Conservation (phyloP, 1,140 invertebrate genomes). For the Adoxophyes honmai region DNA sequence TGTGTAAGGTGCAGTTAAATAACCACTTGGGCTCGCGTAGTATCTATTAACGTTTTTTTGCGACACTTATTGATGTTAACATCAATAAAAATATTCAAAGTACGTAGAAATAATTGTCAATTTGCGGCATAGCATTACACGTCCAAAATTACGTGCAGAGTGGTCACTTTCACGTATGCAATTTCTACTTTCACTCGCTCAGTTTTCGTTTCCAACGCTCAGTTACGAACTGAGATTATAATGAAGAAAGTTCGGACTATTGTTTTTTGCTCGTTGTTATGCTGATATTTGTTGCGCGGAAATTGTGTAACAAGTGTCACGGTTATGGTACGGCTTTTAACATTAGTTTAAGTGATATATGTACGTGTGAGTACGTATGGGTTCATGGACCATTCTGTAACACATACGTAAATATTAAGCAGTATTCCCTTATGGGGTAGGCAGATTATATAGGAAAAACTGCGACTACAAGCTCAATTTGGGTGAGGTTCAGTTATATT, state of each 20-base stretch:
- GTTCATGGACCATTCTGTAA: no score
- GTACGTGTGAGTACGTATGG: no score
- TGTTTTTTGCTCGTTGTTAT: slow-evolving; percentile 6
- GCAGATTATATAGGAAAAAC: no score
- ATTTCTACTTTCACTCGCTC: slow-evolving; percentile 41
- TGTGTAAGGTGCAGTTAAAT: no score
- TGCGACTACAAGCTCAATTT: no score
- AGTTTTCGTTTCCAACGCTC: slow-evolving; percentile 20
- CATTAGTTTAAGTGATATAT: no score
- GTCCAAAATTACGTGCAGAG: slow-evolving; percentile 13
- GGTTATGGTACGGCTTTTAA: neutral
- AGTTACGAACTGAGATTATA: neutral
- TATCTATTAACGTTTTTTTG: no score
- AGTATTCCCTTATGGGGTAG: no score
- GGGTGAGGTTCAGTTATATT: no score
- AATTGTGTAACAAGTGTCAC: slow-evolving; percentile 4
- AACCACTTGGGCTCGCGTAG: no score
- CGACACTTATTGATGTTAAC: neutral
- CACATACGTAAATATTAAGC: no score
- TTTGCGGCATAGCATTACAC: neutral
- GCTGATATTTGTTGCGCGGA: neutral
- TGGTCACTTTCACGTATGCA: slow-evolving; percentile 31
- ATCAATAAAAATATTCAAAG: neutral
- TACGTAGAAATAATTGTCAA: neutral
- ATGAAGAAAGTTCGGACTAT: neutral